These are phyloP conservation scores for Orchesellides sinensis DNA, from an alignment of 2,888 invertebrate genomes.

Conservation along the genomic window DNA sequence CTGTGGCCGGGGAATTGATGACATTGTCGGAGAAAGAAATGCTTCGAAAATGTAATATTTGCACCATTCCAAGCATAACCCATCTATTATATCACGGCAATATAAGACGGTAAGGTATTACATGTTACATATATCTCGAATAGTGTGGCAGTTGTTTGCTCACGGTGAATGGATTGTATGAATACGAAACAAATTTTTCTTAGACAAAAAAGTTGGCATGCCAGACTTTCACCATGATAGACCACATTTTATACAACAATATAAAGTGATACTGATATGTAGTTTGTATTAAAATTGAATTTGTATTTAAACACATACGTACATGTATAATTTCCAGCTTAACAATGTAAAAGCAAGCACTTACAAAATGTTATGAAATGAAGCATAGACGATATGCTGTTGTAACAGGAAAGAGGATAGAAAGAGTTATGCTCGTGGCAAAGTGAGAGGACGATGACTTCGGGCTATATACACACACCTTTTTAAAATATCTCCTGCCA, in stretches of 20 bases:
- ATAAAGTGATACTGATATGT: too few species aligned
- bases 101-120: conserved; percentile 13
- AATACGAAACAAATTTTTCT: conserved; percentile 40
- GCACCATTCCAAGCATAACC: conserved; percentile 19
- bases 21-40: conserved; percentile 24
- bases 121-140: too few species aligned
- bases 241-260: too few species aligned
- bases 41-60: conserved; percentile 39
- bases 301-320: background rate
- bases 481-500: conserved; percentile 12
- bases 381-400: conserved; percentile 41
- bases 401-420: conserved; percentile 30
- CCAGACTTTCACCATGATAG: too few species aligned
- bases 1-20: conserved; percentile 50
- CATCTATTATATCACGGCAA: conserved; percentile 13
- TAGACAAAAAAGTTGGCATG: conserved; percentile 9
- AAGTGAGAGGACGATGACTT: conserved; percentile 49
- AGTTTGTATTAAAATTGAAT: too few species aligned
- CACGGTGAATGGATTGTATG: conserved; percentile 36
- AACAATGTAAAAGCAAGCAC: conserved; percentile 16
- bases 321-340: background rate
- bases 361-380: conserved; percentile 54
- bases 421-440: conserved; percentile 37
- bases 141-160: conserved; percentile 43
- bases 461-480: conserved; percentile 16